Percentiles rank a stretch among this genome's conserved stretches.
Conservation (phyloP, 2,888 invertebrate genomes). For the Oxycera nigricornis region DNA sequence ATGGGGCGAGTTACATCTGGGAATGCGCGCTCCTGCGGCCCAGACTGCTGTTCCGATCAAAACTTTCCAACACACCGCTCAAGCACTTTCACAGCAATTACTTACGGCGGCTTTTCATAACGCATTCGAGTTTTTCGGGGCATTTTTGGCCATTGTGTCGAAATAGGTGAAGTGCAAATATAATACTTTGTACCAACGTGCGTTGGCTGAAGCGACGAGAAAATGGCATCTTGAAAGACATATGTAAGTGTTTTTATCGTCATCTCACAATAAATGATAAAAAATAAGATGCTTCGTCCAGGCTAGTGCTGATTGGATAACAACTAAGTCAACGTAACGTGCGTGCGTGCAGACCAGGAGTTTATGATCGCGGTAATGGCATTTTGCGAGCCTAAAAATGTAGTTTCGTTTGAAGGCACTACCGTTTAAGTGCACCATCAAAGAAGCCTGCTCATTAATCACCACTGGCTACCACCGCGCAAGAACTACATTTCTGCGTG, state of each 20-base stretch:
- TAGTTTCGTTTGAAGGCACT: not conserved
- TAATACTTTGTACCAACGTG: not conserved
- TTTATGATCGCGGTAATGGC: not conserved
- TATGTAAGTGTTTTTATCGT: constrained; percentile 7
- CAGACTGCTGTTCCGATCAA: not conserved
- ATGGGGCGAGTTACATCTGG: not conserved
- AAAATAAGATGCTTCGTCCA: not conserved
- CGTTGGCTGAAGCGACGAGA: not conserved
- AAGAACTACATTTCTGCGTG: not conserved
- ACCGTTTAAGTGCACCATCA: not conserved
- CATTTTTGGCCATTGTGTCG: constrained; percentile 4
- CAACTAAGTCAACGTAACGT: not conserved
- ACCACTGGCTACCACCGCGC: not conserved
- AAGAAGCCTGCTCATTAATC: constrained; percentile 4
- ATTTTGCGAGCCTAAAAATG: not conserved
- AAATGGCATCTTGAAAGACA: not conserved
- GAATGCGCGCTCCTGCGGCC: not conserved
- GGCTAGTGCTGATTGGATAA: not conserved
- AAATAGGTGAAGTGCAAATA: constrained; percentile 29
- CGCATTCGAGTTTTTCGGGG: not conserved
- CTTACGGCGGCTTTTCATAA: not conserved
- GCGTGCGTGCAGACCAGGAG: not conserved
- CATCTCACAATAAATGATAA: not conserved
- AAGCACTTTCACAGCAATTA: constrained; percentile 26
- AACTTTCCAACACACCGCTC: not conserved